These are phyloP conservation scores for Percina caprodes DNA, from an alignment of 2,113 vertebrate species.

Conservation along the genomic window DNA sequence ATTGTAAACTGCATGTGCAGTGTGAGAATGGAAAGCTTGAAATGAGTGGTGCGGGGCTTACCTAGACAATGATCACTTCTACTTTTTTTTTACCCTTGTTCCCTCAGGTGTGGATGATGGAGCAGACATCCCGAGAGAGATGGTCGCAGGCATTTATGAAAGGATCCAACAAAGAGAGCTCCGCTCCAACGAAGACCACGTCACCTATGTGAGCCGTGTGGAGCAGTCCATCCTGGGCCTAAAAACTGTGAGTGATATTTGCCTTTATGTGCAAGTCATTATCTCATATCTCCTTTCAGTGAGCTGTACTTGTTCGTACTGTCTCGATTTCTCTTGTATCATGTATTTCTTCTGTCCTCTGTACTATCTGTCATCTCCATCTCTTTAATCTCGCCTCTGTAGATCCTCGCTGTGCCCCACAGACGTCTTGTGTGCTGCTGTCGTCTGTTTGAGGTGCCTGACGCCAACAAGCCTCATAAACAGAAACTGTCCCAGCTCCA, in stretches of 20 bases:
- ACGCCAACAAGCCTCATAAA: slow-evolving; percentile 97
- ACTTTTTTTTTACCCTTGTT: slow-evolving; percentile 19
- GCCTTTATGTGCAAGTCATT: not conserved
- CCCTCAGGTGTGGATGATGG: slow-evolving; percentile 94
- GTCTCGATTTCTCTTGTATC: slow-evolving; percentile 16
- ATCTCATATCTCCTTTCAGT: not conserved
- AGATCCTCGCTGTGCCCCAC: slow-evolving; percentile 96
- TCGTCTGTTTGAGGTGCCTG: slow-evolving; percentile 95
- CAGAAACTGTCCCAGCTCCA: slow-evolving; percentile 97
- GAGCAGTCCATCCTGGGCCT: slow-evolving; percentile 98
- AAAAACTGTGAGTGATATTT: slow-evolving; percentile 91
- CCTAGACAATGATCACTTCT: not conserved
- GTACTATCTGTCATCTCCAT: slow-evolving; percentile 49
- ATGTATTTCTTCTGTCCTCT: slow-evolving; percentile 47
- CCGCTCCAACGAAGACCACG: slow-evolving; percentile 97
- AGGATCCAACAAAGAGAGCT: slow-evolving; percentile 97
- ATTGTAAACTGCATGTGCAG: not conserved
- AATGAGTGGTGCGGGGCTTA: not conserved
- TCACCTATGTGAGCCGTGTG: slow-evolving; percentile 98
- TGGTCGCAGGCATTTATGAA: slow-evolving; percentile 98
- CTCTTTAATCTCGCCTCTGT: slow-evolving; percentile 50
- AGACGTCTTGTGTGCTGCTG: slow-evolving; percentile 98
- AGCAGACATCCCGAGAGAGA: slow-evolving; percentile 96
- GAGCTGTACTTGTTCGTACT: slow-evolving; percentile 17
- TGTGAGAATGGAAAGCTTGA: not conserved